Evolutionary conservation across 2,888 invertebrate genomes (phyloP), one percentile per base, ranked within the genome.

Genomic region (Gymnoscelis rufifasciata): DNA sequence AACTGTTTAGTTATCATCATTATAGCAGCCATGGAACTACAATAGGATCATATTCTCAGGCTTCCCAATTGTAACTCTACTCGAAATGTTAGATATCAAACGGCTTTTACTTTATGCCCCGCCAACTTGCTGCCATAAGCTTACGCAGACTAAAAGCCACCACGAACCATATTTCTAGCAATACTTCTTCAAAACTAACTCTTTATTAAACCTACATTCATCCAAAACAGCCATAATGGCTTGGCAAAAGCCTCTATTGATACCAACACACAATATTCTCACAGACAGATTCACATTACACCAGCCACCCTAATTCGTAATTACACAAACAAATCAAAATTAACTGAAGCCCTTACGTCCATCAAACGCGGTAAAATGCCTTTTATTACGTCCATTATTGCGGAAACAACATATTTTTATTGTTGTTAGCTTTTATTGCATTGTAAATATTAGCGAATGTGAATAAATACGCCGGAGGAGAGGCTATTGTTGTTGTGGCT

Each of bases 261-360:
- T 14, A 33, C 15, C 10, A 15, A 15, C 7, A 23, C 15, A 7
- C 10, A 23, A 11, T 35, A n/a, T n/a, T n/a, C n/a, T n/a, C n/a
- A n/a, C n/a, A 11, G 7, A 10, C 11, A 19, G 7, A 10, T 51
- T 47, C 43, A 59, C 44, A 35, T 33, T 51, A 54, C 64, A 72
- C 69, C 70, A 66, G 51, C 50, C 39, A 39, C 60, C 49, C 60
- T 68, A 65, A 72, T 67, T 63, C 64, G 54, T 68, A 68, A 68
- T 66, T 65, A 74, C 57, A 62, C 51, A 61, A 63, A 65, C 67
- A 66, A 63, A 71, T 66, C 63, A 66, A 63, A 71, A 67, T 71
- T 69, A 63, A 59, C 51, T 29, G 45, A 46, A 47, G 31, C 53
- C 57, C 56, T 56, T 60, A 51, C 54, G 55, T 59, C 58, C 59